Base-by-base conservation (phyloP, 2,113 vertebrate species). In the Callaeas wilsoni region DNA sequence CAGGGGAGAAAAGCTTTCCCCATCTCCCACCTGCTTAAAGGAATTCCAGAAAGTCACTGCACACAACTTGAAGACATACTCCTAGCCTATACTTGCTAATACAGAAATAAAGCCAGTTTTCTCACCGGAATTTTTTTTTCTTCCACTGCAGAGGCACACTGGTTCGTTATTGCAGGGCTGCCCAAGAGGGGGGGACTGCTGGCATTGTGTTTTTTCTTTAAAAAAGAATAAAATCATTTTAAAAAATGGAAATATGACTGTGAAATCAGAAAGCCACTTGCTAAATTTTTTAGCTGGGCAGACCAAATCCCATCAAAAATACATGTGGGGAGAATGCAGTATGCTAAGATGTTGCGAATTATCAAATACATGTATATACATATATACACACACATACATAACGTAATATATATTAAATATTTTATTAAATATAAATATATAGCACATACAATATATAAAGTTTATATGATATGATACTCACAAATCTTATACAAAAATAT, bases 41-140 rank as follows among this genome's bases (percentile, higher is more conserved):
- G 41, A 52, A 32, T 16, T 44, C 50, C 41, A 3, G 3, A 42
- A 35, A 95, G 75, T 52, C 79, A 57, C 26, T 17, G 52, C 46
- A 73, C 41, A 39, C 37, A n/a, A 7, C 27, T 18, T 57, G 26
- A 21, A 62, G 59, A 41, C 42, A 35, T 0, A 9, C 9, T 71
- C 41, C 39, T 32, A 5, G 57, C 76, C 84, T 41, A 4, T 7
- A 67, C 70, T 8, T 44, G 35, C 25, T 75, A 44, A 41, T 15
- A 67, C 3, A 26, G 35, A 94, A 57, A 73, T 21, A 17, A 76
- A 88, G 22, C 0, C 27, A 78, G 16, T n/a, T 94, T 97, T 79
- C 97, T 98, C 96, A 98, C 97, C 95, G 97, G 94, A 67, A 97
- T 94, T 97, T 97, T 97, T 95, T 98, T 98, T 94, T 98, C 97